Evolutionary conservation across 1,140 invertebrate species (phyloP).

Genomic region (Eulimnadia texana): DNA sequence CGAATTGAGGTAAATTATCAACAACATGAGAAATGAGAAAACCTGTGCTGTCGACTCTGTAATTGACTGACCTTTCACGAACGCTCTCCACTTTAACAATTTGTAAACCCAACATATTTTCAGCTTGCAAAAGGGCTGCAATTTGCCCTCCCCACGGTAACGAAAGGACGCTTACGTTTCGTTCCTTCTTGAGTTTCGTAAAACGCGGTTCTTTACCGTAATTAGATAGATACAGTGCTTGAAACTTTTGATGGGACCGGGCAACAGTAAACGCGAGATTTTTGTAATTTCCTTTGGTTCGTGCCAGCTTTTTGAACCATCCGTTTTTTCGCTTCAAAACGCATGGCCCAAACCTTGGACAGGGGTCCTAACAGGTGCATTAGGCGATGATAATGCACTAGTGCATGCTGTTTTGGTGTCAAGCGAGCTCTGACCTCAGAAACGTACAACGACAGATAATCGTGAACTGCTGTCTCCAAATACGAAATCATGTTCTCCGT

Average conservation of each 20-base stretch:
- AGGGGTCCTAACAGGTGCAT: constrained; percentile 10
- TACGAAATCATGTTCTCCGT: neutral
- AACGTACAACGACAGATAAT: constrained; percentile 6
- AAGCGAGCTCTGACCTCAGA: neutral
- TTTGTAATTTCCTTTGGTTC: neutral
- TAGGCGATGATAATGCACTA: constrained; percentile 6
- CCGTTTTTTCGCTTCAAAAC: constrained; percentile 11
- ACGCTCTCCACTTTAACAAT: neutral
- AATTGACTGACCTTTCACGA: neutral
- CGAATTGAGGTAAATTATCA: neutral
- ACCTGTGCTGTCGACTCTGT: neutral
- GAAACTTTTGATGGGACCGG: neutral
- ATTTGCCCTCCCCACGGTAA: neutral
- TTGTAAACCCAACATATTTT: neutral
- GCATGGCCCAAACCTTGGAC: constrained; percentile 2
- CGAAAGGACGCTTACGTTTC: neutral
- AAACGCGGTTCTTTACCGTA: neutral
- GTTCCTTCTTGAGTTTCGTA: neutral
- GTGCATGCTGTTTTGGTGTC: constrained; percentile 9
- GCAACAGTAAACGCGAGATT: neutral
- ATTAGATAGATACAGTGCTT: neutral
- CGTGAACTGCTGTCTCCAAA: neutral
- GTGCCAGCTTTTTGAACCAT: constrained; percentile 7
- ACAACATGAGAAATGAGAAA: neutral
- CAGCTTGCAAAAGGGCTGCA: neutral